phyloP scores from a whole-genome alignment of 2,113 vertebrate genomes.

The Zeus faber region DNA sequence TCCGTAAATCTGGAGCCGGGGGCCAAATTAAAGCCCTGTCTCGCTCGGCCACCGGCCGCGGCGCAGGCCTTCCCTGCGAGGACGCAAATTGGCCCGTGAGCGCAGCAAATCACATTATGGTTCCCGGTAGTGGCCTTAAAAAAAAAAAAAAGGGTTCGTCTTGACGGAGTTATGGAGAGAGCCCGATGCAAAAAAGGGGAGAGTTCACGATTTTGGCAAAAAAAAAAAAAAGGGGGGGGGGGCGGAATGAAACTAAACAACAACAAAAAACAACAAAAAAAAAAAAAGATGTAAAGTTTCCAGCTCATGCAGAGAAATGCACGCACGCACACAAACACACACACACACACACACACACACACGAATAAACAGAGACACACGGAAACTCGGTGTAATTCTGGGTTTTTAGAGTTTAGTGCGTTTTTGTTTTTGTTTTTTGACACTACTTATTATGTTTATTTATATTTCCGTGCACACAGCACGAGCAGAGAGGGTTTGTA shows the following conservation, averaged over 20 bases:
- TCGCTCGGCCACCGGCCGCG: constrained; percentile 41
- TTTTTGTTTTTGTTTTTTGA: constrained; percentile 65
- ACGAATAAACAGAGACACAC: constrained; percentile 8
- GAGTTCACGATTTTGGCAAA: no score
- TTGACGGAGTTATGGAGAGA: constrained; percentile 55
- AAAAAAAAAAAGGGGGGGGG: no score
- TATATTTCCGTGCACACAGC: constrained; percentile 63
- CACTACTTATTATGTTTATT: constrained; percentile 79
- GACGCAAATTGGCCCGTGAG: constrained; percentile 59
- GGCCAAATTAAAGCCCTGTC: constrained; percentile 60
- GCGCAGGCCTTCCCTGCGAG: constrained; percentile 33
- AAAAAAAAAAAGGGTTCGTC: constrained; percentile 57
- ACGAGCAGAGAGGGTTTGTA: constrained; percentile 62
- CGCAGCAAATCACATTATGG: constrained; percentile 69
- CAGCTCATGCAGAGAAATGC: constrained; percentile 61
- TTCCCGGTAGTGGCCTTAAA: constrained; percentile 49
- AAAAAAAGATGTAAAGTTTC: constrained; percentile 53
- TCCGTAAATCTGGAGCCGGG: constrained; percentile 55
- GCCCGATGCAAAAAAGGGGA: constrained; percentile 40
- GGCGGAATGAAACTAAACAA: no score
- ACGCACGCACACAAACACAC: constrained; percentile 8
- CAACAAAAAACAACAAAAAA: no score
- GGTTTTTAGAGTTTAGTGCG: constrained; percentile 47
- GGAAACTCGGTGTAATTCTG: constrained; percentile 54
- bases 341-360: constrained; percentile 1